Base-by-base conservation (phyloP, 1,140 invertebrate species). In the Hylyphantes graminicola region DNA sequence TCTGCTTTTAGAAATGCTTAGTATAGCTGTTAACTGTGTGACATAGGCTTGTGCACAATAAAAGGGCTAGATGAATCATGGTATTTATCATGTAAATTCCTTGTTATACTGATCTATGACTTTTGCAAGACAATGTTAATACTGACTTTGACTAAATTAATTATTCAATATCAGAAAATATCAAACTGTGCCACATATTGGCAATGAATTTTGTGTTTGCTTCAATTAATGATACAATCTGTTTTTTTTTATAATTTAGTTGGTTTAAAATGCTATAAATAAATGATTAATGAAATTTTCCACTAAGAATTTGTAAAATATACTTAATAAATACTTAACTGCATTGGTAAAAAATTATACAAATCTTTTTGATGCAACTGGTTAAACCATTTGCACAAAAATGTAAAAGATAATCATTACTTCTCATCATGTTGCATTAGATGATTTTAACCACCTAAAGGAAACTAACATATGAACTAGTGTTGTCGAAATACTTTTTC, bases 1-100 rank as follows among this genome's bases (percentile, higher is more conserved):
- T 53, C n/a, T 78, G 76, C 76, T 78, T 78, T 11, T 78, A 65
- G 63, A 53, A 67, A 78, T 54, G 21, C 19, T 64, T 78, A 78
- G 76, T 78, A 54, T 78, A 78, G 76, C 51, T 19, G 50, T 19
- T 54, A 51, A 61, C 55, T 78, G 64, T 78, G 76, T 78, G 54
- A 11, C 76, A 76, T 76, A 78, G 76, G 76, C 76, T 65, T 78
- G 76, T 78, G 51, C 61, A 67, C 64, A 35, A 54, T 50, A 53
- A 51, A 35, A 35, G 21, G 59, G 51, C 74, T 64, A 76, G 74
- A 76, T 76, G 55, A 21, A 74, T 53, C n/a, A 51, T 74, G 48
- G 57, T 21, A 59, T 57, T 57, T 15, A 35, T 74, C 35, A 17
- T 48, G 11, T 74, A 57, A 21, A 55, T 13, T 59, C n/a, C 72